Conservation (phyloP, 1,140 invertebrate genomes). For the Calliopsis andreniformis region DNA sequence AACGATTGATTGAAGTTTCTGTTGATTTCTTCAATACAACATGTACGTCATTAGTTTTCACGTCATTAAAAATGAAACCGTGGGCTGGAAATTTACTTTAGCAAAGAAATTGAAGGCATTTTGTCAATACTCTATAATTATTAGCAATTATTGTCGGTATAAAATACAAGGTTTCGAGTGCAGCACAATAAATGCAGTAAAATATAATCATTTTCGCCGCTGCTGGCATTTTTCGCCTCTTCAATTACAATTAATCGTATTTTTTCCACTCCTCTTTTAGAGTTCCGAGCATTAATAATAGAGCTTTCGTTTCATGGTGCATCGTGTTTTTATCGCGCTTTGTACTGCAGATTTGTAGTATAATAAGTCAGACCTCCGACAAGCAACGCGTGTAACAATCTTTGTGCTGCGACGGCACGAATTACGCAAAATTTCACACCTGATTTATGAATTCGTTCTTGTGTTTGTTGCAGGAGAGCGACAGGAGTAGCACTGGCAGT, state of each 20-base stretch:
- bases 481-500: constrained; percentile 86
- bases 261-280: constrained; percentile 8
- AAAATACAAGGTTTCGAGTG: constrained; percentile 40
- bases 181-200: constrained; percentile 42
- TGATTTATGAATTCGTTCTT: background rate
- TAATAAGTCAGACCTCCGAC: too few relatives aligned
- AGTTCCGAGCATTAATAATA: background rate
- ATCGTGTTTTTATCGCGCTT: too few relatives aligned
- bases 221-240: constrained; percentile 28
- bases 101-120: too few relatives aligned
- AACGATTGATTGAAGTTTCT: too few relatives aligned
- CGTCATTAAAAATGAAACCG: too few relatives aligned
- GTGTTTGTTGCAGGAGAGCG: constrained; percentile 84
- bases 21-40: too few relatives aligned
- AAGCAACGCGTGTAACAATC: background rate
- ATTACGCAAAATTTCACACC: background rate
- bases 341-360: too few relatives aligned
- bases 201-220: constrained; percentile 34
- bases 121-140: constrained; percentile 42
- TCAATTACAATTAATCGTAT: constrained; percentile 37
- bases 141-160: constrained; percentile 38
- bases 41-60: too few relatives aligned
- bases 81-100: too few relatives aligned
- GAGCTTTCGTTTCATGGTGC: too few relatives aligned
- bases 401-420: background rate